A percentile compares a stretch with the other conserved stretches of the same genome.
Evolutionary conservation across 1,140 invertebrate species (phyloP).

Genomic region (Tachypleus tridentatus): DNA sequence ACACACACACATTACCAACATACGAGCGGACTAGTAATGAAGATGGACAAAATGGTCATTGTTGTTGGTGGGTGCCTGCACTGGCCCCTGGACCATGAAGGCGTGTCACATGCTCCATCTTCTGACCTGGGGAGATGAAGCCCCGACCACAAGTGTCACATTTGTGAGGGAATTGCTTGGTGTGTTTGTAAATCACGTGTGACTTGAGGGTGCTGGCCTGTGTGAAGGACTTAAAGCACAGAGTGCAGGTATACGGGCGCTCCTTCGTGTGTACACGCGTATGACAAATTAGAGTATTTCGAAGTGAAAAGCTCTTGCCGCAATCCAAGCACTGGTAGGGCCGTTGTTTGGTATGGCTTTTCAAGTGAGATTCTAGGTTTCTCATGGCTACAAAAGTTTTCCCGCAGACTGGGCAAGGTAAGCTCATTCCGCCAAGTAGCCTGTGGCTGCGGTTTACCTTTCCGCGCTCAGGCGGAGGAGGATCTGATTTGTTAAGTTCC

Average conservation of each 20-base stretch:
- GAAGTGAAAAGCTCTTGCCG: slow-evolving; percentile 19
- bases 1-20: too few relatives aligned
- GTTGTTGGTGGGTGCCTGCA: too few relatives aligned
- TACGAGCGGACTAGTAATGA: too few relatives aligned
- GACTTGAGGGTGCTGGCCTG: slow-evolving; percentile 18
- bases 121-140: slow-evolving; percentile 19
- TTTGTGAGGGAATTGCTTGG: slow-evolving; percentile 19
- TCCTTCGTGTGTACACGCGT: slow-evolving; percentile 18
- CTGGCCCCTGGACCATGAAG: not conserved
- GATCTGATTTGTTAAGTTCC: too few relatives aligned
- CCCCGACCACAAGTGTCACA: slow-evolving; percentile 19
- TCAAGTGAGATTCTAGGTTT: slow-evolving; percentile 17
- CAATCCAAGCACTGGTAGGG: slow-evolving; percentile 20
- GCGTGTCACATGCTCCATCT: slow-evolving; percentile 6
- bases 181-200: slow-evolving; percentile 22
- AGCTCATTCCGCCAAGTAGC: not conserved
- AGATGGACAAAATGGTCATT: too few relatives aligned
- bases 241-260: slow-evolving; percentile 15
- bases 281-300: slow-evolving; percentile 21
- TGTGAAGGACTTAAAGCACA: slow-evolving; percentile 17
- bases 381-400: slow-evolving; percentile 18
- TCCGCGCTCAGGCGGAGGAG: too few relatives aligned
- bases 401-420: slow-evolving; percentile 17
- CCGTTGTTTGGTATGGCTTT: slow-evolving; percentile 20
- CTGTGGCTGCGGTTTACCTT: too few relatives aligned